Percentiles rank a stretch among this genome's conserved stretches.
Evolutionary conservation across 2,797 vertebrate genomes (phyloP).

Genomic region (Rhinoraja longicauda): DNA sequence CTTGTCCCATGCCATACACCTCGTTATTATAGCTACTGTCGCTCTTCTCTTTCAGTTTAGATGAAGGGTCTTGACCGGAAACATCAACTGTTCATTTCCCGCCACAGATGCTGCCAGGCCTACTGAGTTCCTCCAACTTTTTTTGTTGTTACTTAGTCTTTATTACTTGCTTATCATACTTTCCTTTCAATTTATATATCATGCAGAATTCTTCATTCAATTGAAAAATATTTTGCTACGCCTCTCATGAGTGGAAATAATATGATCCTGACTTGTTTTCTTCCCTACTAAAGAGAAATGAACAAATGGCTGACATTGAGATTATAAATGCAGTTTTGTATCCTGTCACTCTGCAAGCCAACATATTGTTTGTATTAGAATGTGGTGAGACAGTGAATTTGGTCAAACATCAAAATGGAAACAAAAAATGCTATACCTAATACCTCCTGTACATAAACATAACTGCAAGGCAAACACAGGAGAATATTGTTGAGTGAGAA

Average conservation of each 20-base stretch:
- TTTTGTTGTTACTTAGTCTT: too few species aligned
- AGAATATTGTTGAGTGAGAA: background rate
- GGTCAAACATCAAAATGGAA: background rate
- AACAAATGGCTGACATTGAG: background rate
- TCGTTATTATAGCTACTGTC: too few species aligned
- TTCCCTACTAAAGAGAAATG: background rate
- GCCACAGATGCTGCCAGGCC: too few species aligned
- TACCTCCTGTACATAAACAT: background rate
- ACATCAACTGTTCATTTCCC: too few species aligned
- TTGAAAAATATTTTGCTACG: background rate
- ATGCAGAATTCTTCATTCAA: background rate
- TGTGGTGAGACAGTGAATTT: background rate
- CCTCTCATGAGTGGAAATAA: background rate
- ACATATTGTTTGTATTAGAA: background rate
- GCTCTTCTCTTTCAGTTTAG: too few species aligned
- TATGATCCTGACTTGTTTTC: background rate
- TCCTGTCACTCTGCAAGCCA: background rate
- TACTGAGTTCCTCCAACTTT: too few species aligned
- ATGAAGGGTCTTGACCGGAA: too few species aligned
- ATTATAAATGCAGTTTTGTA: background rate
- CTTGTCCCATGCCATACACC: too few species aligned
- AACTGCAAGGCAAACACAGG: background rate
- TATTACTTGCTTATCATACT: background rate
- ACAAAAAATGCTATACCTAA: background rate
- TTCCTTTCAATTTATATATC: background rate